These are phyloP conservation scores for Lithosia quadra DNA, from an alignment of 2,888 invertebrate species.

Conservation along the genomic window DNA sequence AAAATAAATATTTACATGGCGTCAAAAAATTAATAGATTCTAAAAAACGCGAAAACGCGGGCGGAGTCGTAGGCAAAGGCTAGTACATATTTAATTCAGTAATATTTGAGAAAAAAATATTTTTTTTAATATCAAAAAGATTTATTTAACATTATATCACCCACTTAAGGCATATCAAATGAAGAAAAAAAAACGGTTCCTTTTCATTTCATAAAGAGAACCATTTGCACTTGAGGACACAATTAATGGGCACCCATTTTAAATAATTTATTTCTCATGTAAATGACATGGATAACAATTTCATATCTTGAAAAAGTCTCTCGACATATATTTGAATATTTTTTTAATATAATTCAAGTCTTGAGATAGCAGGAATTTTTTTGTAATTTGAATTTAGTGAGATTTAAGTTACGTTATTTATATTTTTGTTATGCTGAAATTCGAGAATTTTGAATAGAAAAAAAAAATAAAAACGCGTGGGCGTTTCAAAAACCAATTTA, in stretches of 20 bases:
- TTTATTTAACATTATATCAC: not conserved
- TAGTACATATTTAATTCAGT: not conserved
- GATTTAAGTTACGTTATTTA: no score
- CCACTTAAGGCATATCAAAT: not conserved
- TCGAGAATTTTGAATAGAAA: no score
- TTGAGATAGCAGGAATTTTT: not conserved
- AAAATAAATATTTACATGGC: no score
- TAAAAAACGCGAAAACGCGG: no score
- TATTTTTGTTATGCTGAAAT: no score
- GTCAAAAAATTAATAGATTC: no score
- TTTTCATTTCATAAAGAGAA: slow-evolving; percentile 41
- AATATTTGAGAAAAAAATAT: not conserved
- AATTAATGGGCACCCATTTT: slow-evolving; percentile 37
- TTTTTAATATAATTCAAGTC: no score
- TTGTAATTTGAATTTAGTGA: not conserved
- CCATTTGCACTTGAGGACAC: slow-evolving; percentile 38
- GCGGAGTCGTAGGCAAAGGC: no score
- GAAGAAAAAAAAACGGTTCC: not conserved
- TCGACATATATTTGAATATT: not conserved
- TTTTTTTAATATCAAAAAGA: not conserved
- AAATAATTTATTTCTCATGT: slow-evolving; percentile 36
- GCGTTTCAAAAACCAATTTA: no score
- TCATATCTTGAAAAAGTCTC: not conserved
- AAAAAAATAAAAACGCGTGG: no score
- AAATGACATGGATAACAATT: slow-evolving; percentile 18